Evolutionary conservation across 2,113 vertebrate genomes (phyloP).

Genomic region (Hydrochoerus hydrochaeris): DNA sequence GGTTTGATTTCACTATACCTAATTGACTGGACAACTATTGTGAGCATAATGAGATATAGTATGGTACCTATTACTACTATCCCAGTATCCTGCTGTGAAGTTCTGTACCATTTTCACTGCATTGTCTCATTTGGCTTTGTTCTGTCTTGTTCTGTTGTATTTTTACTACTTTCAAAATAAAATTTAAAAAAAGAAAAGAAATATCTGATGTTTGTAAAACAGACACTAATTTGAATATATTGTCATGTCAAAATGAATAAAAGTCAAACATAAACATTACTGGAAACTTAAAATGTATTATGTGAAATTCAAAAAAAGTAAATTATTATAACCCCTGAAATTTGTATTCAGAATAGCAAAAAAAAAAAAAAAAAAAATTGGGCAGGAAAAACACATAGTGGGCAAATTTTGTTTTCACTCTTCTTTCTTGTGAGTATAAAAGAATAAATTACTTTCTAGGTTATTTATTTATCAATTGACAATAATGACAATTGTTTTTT

Average conservation of each 20-base stretch:
- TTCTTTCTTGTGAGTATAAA: background rate
- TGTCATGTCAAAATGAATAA: background rate
- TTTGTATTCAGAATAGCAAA: background rate
- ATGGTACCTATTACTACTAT: too few species aligned
- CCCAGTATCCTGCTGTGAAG: too few species aligned
- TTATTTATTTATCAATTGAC: background rate
- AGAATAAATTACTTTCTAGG: background rate
- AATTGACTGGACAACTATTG: too few species aligned
- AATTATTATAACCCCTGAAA: background rate
- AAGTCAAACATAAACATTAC: background rate
- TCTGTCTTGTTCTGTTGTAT: too few species aligned
- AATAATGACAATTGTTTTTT: background rate
- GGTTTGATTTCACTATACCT: too few species aligned
- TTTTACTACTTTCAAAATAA: too few species aligned
- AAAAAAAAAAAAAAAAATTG: background rate
- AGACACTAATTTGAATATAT: background rate
- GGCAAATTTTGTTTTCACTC: background rate
- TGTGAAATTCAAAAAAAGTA: background rate
- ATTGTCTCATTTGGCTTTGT: too few species aligned
- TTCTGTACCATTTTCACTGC: too few species aligned
- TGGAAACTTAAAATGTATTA: background rate
- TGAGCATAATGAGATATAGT: too few species aligned
- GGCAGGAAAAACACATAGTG: accelerated
- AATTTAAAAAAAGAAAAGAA: background rate
- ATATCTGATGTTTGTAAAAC: background rate